Percentiles rank a stretch among this genome's conserved stretches.
Evolutionary conservation across 2,888 invertebrate genomes (phyloP).

Genomic region (Lasioglossum marginatum): DNA sequence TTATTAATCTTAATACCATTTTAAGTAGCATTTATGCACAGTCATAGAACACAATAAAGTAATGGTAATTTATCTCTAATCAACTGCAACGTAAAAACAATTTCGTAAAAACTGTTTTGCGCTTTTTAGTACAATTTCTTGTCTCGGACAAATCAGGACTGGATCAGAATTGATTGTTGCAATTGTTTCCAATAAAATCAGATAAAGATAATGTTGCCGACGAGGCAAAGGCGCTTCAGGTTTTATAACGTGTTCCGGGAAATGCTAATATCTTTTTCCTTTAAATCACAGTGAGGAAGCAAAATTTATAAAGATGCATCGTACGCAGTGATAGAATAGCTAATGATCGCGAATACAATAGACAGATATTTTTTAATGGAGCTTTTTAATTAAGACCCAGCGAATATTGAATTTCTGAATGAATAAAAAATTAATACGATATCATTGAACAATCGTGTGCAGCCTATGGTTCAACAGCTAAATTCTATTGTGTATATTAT

Average conservation of each 20-base stretch:
- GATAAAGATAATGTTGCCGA: neutral
- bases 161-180: neutral
- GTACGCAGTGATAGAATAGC: neutral
- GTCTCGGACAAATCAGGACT: neutral
- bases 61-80: neutral
- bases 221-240: neutral
- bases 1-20: neutral
- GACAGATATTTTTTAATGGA: neutral
- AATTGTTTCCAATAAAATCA: slow-evolving; percentile 1
- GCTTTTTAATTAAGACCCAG: neutral
- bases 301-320: neutral
- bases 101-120: neutral
- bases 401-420: neutral
- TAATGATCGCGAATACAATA: neutral
- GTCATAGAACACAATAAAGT: neutral
- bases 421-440: neutral
- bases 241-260: neutral
- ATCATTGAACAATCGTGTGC: neutral
- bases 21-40: neutral
- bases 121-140: neutral
- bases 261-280: neutral
- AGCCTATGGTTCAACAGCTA: neutral
- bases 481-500: neutral
- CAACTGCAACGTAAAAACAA: neutral
- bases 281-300: neutral